Base-by-base conservation (phyloP, 2,113 vertebrate genomes). In the Chaetorhynchus papuensis region DNA sequence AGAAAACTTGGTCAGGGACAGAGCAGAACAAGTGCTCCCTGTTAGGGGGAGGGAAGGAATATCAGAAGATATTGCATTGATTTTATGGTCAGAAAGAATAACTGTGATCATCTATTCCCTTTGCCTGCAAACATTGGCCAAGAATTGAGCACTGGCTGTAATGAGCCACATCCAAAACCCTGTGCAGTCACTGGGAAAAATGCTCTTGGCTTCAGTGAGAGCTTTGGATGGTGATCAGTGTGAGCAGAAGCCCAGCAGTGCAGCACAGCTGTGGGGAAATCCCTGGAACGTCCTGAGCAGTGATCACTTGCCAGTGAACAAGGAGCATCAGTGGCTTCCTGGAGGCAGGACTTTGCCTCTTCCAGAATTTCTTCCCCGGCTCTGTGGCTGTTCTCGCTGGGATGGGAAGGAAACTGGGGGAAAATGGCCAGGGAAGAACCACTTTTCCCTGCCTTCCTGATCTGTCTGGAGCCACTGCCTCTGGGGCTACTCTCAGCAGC, bases 191-290 rank as follows among this genome's bases (percentile, higher is more conserved):
- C 42, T 83, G 87, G 75, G 49, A 91, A 83, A 91, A 88, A 59
- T 30, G 15, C 28, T 91, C 0, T 41, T 94, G 92, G 89, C 85
- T 90, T 83, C 79, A 77, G 39, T 31, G 71, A 41, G 82, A 83
- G 72, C n/a, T 92, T 64, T 93, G 92, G 82, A 92, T 88, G 44
- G 24, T 31, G 52, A 87, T 83, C 60, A 60, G 33, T 33, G 71
- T 26, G 47, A 95, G 66, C 84, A 96, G 95, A 78, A 96, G 82
- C 84, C 66, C 71, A 94, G 81, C 66, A 90, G 78, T 31, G 64
- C 63, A 50, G 57, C 85, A 44, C 85, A 96, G 93, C 79, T 94
- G 92, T 60, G 83, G 87, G 96, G 90, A 83, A 95, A 86, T 78
- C 88, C 94, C 79, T 42, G n/a, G 35, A 64, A 94, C 1, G 1